Evolutionary conservation across 1,140 invertebrate genomes (phyloP), one percentile per base, ranked within the genome.

Genomic region (Brachionus plicatilis): DNA sequence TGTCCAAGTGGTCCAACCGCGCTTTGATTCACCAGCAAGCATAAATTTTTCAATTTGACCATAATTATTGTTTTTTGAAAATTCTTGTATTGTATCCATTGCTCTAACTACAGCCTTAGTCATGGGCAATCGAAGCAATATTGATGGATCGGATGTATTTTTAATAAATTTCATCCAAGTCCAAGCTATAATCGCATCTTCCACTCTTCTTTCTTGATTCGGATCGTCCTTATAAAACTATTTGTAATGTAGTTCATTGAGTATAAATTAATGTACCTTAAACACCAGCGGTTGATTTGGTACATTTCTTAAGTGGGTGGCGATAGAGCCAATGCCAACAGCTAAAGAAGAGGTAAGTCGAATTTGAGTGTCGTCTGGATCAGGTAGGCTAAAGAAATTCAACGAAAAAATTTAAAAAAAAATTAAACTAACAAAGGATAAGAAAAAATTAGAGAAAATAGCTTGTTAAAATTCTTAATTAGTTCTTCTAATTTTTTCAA

Each of bases 1-100:
- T 3, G 86, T 87, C 88, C 88, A 88, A 5, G 88, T 88, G 8
- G 88, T 88, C 88, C 88, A 88, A 5, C 88, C 88, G 65, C 88
- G 86, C 87, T 88, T 88, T 7, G 88, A 88, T 12, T 87, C 86
- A 47, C 88, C 88, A 29, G 86, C 85, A 14, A 88, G 53, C 68
- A 72, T 72, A 41, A 72, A 72, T 41, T 72, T 72, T 72, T 72
- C 37, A 41, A 72, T 72, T 72, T 72, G 14, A 0, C 29, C 33
- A 14, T 41, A 41, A 72, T 41, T 20, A 11, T 45, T 72, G 1
- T 72, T 41, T 72, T 12, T 12, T 41, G 33, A 33, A 53, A 79
- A 79, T 33, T 79, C 53, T 17, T 79, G 43, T 50, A 79, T 41
- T 11, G 76, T 56, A 27, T 84, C 82, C 82, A 84, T 70, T 6